phyloP scores from a whole-genome alignment of 2,888 invertebrate genomes.

The Heteropelma amictum region DNA sequence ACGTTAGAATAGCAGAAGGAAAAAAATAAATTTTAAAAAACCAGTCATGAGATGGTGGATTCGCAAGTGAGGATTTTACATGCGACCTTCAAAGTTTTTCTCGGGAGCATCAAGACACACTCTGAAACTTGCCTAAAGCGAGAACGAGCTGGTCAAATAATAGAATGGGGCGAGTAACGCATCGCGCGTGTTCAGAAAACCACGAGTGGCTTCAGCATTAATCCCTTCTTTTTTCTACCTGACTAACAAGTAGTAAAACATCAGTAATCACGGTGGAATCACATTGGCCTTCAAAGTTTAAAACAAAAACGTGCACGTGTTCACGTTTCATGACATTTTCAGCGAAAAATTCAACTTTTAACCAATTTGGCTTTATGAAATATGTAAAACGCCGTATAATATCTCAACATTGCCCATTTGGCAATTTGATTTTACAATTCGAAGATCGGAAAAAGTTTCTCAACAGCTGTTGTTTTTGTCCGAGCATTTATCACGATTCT shows the following conservation, averaged over 20 bases:
- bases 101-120: constrained; percentile 36
- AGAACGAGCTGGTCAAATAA: constrained; percentile 27
- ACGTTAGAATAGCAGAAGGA: constrained; percentile 20
- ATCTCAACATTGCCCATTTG: no score
- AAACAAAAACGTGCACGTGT: no score
- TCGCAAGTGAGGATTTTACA: constrained; percentile 19
- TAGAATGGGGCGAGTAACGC: constrained; percentile 30
- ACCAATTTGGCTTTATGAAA: no score
- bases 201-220: constrained; percentile 19
- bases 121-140: constrained; percentile 23
- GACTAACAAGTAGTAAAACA: constrained; percentile 45
- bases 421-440: no score
- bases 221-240: constrained; percentile 7
- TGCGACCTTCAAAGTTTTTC: constrained; percentile 35
- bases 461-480: no score
- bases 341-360: no score
- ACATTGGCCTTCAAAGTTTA: constrained; percentile 39
- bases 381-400: no score
- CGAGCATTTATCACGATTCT: no score
- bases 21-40: constrained; percentile 14
- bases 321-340: no score
- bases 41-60: constrained; percentile 29
- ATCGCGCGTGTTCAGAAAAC: constrained; percentile 36
- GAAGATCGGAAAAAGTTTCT: no score
- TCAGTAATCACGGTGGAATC: constrained; percentile 30